Evolutionary conservation across 2,888 invertebrate genomes (phyloP).

Genomic region (Cynaeus angustus): DNA sequence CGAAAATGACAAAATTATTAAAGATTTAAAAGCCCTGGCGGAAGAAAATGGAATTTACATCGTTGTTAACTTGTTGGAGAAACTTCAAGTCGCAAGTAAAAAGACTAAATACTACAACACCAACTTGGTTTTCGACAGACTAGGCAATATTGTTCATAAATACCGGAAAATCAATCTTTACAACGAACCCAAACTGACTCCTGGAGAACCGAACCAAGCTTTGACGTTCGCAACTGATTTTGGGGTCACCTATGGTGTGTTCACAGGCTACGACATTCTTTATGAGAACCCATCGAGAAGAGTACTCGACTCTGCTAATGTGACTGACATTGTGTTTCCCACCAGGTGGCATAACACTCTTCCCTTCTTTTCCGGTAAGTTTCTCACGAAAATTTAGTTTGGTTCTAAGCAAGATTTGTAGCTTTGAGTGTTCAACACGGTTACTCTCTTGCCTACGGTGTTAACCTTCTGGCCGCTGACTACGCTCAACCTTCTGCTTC

Average conservation of each 20-base stretch:
- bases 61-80: slow-evolving; percentile 46
- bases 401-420: slow-evolving; percentile 35
- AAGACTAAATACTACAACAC: slow-evolving; percentile 42
- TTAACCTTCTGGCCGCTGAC: slow-evolving; percentile 60
- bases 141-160: slow-evolving; percentile 36
- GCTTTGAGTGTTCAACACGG: slow-evolving; percentile 58
- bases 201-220: slow-evolving; percentile 53
- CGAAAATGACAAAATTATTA: slow-evolving; percentile 4
- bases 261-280: slow-evolving; percentile 58
- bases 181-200: slow-evolving; percentile 55
- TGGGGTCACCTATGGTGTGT: slow-evolving; percentile 58
- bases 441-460: slow-evolving; percentile 57
- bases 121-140: slow-evolving; percentile 42
- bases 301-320: slow-evolving; percentile 48
- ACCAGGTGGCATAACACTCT: slow-evolving; percentile 56
- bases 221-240: slow-evolving; percentile 58
- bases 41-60: slow-evolving; percentile 34
- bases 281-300: slow-evolving; percentile 56
- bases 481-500: slow-evolving; percentile 53
- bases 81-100: slow-evolving; percentile 15
- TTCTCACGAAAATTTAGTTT: not conserved
- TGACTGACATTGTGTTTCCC: slow-evolving; percentile 58
- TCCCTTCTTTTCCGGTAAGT: slow-evolving; percentile 60
- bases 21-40: slow-evolving; percentile 24
- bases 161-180: slow-evolving; percentile 60